Base-by-base conservation (phyloP, 1,140 invertebrate genomes). In the Achroia grisella region DNA sequence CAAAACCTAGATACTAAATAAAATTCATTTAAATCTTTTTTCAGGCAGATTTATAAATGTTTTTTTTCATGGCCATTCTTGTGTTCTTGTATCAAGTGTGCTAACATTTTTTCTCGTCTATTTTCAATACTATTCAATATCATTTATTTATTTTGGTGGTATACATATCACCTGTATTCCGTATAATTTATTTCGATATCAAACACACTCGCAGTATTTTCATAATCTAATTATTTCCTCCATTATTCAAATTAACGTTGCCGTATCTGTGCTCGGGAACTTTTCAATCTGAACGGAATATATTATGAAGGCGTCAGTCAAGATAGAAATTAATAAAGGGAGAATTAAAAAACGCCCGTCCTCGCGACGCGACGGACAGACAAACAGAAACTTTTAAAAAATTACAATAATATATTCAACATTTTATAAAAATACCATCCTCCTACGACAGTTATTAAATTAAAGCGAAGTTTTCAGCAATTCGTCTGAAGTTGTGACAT, bases 311-410 rank as follows among this genome's bases (percentile, higher is more conserved):
- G 39, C 66, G 62, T 60, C 59, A 63, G 62, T 60, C 59, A 63
- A 64, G 56, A 42, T 6, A 23, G 17, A 62, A 64, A 69, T 71
- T 75, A 74, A 67, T 68, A 69, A 76, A 76, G 63, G 59, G 52
- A 40, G 58, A 71, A 61, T 55, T 66, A 50, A 62, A 68, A 71
- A 63, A 56, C 45, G 40, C 23, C 28, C 14, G 23, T 13, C 33
- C 35, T 17, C 8, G 31, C 42, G 40, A 34, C 8, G 31, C 42
- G 40, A 34, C 43, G 40, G 51, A 57, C 45, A 42, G 53, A 55
- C 61, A 57, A 62, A 70, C 58, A 54, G 52, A 61, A 69, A 75
- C 43, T 75, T 77, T 72, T 70, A 61, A 72, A 76, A 73, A 67
- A 68, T 64, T 62, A 65, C 53, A 52, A 52, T 67, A 69, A 75